These are phyloP conservation scores for Erpobdella octoculata DNA, from an alignment of 2,888 invertebrate species.

Conservation along the genomic window DNA sequence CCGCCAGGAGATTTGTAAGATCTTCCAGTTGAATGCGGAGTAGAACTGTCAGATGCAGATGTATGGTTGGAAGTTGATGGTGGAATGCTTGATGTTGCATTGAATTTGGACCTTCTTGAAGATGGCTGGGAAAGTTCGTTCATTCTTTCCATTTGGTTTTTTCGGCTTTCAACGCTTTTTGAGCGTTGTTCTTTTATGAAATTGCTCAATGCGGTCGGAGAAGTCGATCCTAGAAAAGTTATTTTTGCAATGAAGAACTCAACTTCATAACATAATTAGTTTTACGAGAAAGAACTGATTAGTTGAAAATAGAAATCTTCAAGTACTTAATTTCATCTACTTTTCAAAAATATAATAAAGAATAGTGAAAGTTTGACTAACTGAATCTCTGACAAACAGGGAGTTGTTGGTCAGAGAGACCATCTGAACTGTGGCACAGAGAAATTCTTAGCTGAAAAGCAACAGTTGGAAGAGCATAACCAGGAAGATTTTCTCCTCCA, in stretches of 20 bases:
- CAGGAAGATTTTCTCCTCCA: constrained; percentile 12
- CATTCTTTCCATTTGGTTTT: constrained; percentile 21
- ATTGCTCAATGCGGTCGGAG: constrained; percentile 15
- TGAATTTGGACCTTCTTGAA: constrained; percentile 20
- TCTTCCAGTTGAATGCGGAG: constrained; percentile 1
- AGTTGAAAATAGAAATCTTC: too few relatives aligned
- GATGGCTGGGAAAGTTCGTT: constrained; percentile 25
- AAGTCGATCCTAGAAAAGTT: constrained; percentile 17
- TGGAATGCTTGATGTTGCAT: constrained; percentile 25
- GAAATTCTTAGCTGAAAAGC: constrained; percentile 26
- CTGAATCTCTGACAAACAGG: constrained; percentile 25
- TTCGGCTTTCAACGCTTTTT: constrained; percentile 17
- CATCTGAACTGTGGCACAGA: constrained; percentile 9
- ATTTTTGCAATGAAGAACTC: background rate
- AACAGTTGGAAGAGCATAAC: constrained; percentile 26
- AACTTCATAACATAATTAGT: background rate
- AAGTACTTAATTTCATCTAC: too few relatives aligned
- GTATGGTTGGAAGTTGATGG: constrained; percentile 22
- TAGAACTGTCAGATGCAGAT: constrained; percentile 20
- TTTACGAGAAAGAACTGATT: too few relatives aligned
- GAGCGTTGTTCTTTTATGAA: constrained; percentile 27
- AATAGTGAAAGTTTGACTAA: background rate
- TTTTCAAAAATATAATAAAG: background rate
- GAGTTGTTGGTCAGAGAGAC: constrained; percentile 16
- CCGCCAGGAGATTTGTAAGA: constrained; percentile 19